phyloP scores from a whole-genome alignment of 2,888 invertebrate species.

The Ophion obscuratus region DNA sequence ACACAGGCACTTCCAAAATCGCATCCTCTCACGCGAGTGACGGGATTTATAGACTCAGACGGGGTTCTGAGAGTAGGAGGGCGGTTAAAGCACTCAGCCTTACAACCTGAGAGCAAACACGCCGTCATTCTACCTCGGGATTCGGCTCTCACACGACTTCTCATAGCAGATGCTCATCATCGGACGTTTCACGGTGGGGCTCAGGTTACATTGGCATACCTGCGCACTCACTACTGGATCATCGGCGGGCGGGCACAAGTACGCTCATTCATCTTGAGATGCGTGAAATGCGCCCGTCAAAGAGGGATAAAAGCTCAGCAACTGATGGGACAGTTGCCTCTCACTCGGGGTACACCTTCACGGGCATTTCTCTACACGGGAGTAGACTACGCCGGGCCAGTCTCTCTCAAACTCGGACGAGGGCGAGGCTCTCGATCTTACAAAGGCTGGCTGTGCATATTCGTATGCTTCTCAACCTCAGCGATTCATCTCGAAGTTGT shows the following conservation, averaged over 20 bases:
- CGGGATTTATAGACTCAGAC: neutral
- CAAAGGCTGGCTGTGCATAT: slow-evolving; percentile 48
- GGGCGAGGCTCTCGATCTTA: slow-evolving; percentile 8
- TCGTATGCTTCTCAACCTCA: neutral
- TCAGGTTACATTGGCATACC: no score
- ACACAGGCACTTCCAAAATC: neutral
- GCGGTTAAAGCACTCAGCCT: slow-evolving; percentile 15
- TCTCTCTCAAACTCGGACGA: neutral
- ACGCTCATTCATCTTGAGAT: slow-evolving; percentile 5
- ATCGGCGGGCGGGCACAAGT: slow-evolving; percentile 40
- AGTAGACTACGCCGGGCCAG: no score
- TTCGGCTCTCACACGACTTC: no score
- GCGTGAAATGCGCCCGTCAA: neutral
- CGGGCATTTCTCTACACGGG: no score
- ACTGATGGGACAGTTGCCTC: slow-evolving; percentile 51
- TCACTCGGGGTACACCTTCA: no score
- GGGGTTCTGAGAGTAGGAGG: neutral
- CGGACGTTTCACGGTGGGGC: no score
- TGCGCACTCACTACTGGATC: no score
- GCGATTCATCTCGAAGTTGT: slow-evolving; percentile 27
- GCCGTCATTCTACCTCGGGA: neutral
- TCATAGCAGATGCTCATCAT: no score
- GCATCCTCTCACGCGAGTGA: neutral
- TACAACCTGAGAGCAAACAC: slow-evolving; percentile 7
- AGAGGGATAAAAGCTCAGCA: slow-evolving; percentile 40